Evolutionary conservation across 1,140 invertebrate species (phyloP).

Genomic region (Temnothorax nylanderi): DNA sequence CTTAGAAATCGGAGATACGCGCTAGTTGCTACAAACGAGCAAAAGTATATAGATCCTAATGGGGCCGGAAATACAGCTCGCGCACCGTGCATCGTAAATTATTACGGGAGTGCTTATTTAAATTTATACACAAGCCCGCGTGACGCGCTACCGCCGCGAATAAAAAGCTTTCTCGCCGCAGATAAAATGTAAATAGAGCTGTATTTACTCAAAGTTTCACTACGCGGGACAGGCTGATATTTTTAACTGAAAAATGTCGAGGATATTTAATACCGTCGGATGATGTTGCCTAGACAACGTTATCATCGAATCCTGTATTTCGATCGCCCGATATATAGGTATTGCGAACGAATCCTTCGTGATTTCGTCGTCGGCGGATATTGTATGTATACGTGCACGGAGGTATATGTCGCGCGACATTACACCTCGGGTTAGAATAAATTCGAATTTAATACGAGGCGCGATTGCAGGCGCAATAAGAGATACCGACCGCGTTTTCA

Average conservation of each 20-base stretch:
- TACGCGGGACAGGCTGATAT: neutral
- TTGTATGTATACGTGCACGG: no score
- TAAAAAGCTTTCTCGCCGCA: slow-evolving; percentile 46
- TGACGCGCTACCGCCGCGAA: slow-evolving; percentile 6
- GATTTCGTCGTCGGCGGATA: neutral
- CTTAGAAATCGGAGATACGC: slow-evolving; percentile 18
- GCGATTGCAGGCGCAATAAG: slow-evolving; percentile 24
- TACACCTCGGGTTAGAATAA: slow-evolving; percentile 34
- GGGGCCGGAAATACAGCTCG: slow-evolving; percentile 11
- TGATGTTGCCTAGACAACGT: neutral
- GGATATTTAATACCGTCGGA: slow-evolving; percentile 34
- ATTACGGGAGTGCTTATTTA: slow-evolving; percentile 45
- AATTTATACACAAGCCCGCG: slow-evolving; percentile 42
- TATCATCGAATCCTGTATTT: neutral
- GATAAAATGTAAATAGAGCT: slow-evolving; percentile 58
- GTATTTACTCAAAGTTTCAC: slow-evolving; percentile 46
- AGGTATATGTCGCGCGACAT: neutral
- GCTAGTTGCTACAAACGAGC: neutral
- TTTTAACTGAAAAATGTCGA: slow-evolving; percentile 27
- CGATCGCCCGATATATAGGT: neutral
- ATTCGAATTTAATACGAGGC: slow-evolving; percentile 50
- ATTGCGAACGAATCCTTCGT: neutral
- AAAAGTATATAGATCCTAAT: slow-evolving; percentile 41
- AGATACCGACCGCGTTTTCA: slow-evolving; percentile 39
- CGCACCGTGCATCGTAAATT: slow-evolving; percentile 26